These are phyloP conservation scores for Amphiprion ocellaris DNA, from an alignment of 2,113 vertebrate genomes.

Conservation along the genomic window DNA sequence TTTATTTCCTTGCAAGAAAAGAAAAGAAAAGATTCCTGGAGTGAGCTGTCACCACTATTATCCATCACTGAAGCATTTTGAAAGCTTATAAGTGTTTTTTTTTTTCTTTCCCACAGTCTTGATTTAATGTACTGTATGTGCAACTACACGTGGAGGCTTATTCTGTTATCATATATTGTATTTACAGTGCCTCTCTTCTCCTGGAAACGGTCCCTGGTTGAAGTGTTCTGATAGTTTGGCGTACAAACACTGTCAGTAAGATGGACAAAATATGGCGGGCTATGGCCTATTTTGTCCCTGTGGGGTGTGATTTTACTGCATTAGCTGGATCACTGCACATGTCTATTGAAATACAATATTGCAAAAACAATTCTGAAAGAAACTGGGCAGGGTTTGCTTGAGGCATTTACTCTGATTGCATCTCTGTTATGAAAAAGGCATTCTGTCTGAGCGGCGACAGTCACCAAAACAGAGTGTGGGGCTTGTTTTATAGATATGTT, in stretches of 20 bases:
- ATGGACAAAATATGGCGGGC: not conserved
- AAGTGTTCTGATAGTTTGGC: not conserved
- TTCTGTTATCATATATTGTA: not conserved
- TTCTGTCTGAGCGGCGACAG: constrained; percentile 1
- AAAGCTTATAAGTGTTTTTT: not conserved
- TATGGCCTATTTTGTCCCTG: constrained; percentile 10
- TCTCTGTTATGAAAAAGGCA: constrained; percentile 39
- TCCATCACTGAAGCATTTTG: not conserved
- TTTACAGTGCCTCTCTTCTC: constrained; percentile 6
- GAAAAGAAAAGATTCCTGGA: constrained; percentile 7
- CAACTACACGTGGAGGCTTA: not conserved
- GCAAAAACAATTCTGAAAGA: constrained; percentile 18
- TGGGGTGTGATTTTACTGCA: constrained; percentile 32
- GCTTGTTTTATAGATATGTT: constrained; percentile 25
- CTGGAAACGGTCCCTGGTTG: not conserved
- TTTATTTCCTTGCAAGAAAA: constrained; percentile 22
- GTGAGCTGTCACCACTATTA: not conserved
- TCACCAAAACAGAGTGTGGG: constrained; percentile 12
- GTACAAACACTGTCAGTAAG: constrained; percentile 11
- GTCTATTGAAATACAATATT: constrained; percentile 45
- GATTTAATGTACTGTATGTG: not conserved
- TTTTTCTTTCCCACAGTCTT: not conserved
- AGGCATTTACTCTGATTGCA: constrained; percentile 50
- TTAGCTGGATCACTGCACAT: constrained; percentile 49
- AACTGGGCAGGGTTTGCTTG: constrained; percentile 8